Conservation (phyloP, 2,113 vertebrate genomes). For the Arothron firmamentum region DNA sequence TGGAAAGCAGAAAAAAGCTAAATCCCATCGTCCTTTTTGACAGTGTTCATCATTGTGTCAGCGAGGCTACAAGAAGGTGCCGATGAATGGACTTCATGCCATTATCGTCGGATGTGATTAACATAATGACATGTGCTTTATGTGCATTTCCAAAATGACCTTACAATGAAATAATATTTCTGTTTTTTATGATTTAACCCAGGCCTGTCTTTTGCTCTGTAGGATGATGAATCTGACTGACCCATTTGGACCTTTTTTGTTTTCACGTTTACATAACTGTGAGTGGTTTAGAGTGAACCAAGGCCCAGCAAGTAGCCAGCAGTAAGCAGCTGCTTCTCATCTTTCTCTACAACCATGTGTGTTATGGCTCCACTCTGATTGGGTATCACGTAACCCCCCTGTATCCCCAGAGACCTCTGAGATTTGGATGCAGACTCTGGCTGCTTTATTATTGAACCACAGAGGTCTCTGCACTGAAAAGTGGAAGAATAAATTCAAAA, state of each 20-base stretch:
- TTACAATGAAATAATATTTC: background rate
- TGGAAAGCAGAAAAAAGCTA: background rate
- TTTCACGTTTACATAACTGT: conserved; percentile 37
- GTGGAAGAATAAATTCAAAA: conserved; percentile 7
- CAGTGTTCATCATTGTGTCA: background rate
- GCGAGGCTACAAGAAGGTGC: background rate
- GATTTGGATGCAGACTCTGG: conserved; percentile 18
- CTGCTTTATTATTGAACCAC: conserved; percentile 31
- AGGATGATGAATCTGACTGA: conserved; percentile 5
- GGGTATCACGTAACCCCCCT: conserved; percentile 49
- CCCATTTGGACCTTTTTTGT: conserved; percentile 11
- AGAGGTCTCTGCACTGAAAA: conserved; percentile 13
- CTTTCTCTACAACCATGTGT: conserved; percentile 48
- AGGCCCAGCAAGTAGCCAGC: conserved; percentile 45
- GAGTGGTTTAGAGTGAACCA: conserved; percentile 33
- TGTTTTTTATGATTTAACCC: background rate
- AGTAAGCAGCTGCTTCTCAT: conserved; percentile 68
- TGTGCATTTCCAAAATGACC: background rate
- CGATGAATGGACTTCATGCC: conserved; percentile 4
- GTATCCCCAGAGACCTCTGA: conserved; percentile 46
- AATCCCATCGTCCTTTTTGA: background rate
- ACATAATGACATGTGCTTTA: background rate
- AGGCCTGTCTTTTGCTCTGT: background rate
- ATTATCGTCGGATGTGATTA: background rate
- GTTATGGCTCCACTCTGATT: conserved; percentile 59